phyloP scores from a whole-genome alignment of 2,888 invertebrate species.

The Petrolisthes cinctipes region DNA sequence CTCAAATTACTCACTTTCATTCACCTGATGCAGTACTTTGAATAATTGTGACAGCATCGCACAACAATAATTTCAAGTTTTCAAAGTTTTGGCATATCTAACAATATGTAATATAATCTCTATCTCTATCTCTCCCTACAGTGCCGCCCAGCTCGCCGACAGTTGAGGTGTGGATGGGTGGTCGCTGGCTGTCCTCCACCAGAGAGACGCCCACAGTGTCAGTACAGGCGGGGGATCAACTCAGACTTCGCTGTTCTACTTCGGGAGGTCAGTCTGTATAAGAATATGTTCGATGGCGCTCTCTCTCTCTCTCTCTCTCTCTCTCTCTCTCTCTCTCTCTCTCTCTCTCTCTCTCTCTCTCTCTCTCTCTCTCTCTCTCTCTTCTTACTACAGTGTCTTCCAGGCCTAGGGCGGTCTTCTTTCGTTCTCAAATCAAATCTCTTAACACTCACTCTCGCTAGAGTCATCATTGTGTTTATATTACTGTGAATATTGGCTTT shows the following conservation, averaged over 20 bases:
- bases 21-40: not conserved
- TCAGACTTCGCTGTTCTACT: conserved; percentile 29
- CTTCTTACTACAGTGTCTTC: not conserved
- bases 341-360: not conserved
- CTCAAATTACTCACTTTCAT: too few species aligned
- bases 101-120: not conserved
- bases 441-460: not conserved
- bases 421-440: not conserved
- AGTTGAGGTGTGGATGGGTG: conserved; percentile 40
- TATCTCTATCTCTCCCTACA: not conserved
- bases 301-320: not conserved
- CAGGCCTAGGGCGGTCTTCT: too few species aligned
- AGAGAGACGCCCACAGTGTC: conserved; percentile 17
- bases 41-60: not conserved
- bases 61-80: not conserved
- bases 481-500: too few species aligned
- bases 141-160: conserved; percentile 29
- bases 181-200: conserved; percentile 32
- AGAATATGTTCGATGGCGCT: not conserved
- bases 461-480: too few species aligned
- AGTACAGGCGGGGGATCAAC: conserved; percentile 27
- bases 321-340: too few species aligned
- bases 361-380: too few species aligned
- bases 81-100: not conserved
- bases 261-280: conserved; percentile 20